phyloP scores from a whole-genome alignment of 2,888 invertebrate genomes.

The Platynereis dumerilii region DNA sequence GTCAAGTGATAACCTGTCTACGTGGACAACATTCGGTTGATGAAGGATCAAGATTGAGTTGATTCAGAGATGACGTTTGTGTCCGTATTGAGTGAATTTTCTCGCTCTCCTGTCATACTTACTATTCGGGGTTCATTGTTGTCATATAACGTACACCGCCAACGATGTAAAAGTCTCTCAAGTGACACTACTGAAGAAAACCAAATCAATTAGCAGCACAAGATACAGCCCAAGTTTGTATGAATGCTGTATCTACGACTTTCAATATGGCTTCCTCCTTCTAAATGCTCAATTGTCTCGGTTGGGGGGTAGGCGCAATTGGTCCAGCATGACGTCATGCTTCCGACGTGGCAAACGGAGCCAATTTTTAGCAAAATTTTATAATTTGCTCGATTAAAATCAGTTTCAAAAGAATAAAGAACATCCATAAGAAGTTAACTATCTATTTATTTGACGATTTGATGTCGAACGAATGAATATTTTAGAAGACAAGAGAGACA shows the following conservation, averaged over 20 bases:
- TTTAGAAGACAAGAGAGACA: too few relatives aligned
- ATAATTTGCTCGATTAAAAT: too few relatives aligned
- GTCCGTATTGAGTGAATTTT: too few relatives aligned
- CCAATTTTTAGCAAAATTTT: too few relatives aligned
- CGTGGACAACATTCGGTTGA: neutral
- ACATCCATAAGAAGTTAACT: too few relatives aligned
- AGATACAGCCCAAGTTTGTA: too few relatives aligned
- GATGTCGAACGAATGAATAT: too few relatives aligned
- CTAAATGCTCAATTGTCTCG: conserved; percentile 24
- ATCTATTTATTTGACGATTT: too few relatives aligned
- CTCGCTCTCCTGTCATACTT: conserved; percentile 14
- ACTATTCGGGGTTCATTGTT: conserved; percentile 32
- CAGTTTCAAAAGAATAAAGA: too few relatives aligned
- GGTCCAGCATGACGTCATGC: conserved; percentile 30
- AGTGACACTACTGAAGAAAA: neutral
- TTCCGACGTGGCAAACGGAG: conserved; percentile 34
- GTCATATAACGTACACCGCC: conserved; percentile 19
- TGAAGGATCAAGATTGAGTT: too few relatives aligned
- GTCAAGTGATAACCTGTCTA: too few relatives aligned
- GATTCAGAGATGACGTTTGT: too few relatives aligned
- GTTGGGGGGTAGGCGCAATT: conserved; percentile 29
- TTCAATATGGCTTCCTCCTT: conserved; percentile 34
- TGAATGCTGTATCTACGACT: conserved; percentile 1
- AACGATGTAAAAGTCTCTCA: conserved; percentile 12
- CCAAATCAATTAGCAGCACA: neutral